Percentiles rank a stretch among this genome's conserved stretches.
Evolutionary conservation across 1,140 invertebrate species (phyloP).

Genomic region (Aradophagus sp.): DNA sequence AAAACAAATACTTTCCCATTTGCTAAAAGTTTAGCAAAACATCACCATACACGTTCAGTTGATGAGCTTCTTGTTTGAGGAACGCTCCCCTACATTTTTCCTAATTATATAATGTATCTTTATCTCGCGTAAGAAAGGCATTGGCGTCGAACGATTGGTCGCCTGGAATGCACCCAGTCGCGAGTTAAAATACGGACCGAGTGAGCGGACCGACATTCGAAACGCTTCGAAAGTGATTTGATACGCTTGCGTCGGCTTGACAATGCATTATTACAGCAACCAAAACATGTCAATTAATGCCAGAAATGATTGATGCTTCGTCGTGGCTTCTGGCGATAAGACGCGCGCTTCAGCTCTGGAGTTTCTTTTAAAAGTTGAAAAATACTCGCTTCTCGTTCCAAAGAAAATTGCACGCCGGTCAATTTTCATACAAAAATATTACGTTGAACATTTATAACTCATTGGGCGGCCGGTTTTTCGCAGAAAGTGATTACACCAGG

Average conservation of each 20-base stretch:
- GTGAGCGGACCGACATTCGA: conserved; percentile 43
- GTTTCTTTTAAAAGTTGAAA: neutral
- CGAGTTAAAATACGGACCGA: conserved; percentile 27
- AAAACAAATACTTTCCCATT: no score
- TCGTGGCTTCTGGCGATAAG: conserved; percentile 4
- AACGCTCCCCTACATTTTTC: no score
- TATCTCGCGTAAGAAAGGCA: no score
- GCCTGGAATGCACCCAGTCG: conserved; percentile 26
- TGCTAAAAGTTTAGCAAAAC: no score
- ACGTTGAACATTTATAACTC: conserved; percentile 33
- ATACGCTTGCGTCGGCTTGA: conserved; percentile 18
- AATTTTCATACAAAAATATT: conserved; percentile 8
- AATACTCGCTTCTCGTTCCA: conserved; percentile 1
- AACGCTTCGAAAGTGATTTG: conserved; percentile 47
- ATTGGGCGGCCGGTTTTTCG: conserved; percentile 27
- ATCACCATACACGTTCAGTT: no score
- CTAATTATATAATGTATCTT: no score
- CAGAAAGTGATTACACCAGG: conserved; percentile 32
- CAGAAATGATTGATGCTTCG: conserved; percentile 20
- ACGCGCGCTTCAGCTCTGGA: neutral
- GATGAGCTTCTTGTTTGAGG: no score
- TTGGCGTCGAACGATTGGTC: no score
- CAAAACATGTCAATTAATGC: conserved; percentile 40
- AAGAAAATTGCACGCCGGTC: conserved; percentile 4
- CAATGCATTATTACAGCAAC: conserved; percentile 30